Base-by-base conservation (phyloP, 2,797 vertebrate species). In the Petrocephalus sullivani region DNA sequence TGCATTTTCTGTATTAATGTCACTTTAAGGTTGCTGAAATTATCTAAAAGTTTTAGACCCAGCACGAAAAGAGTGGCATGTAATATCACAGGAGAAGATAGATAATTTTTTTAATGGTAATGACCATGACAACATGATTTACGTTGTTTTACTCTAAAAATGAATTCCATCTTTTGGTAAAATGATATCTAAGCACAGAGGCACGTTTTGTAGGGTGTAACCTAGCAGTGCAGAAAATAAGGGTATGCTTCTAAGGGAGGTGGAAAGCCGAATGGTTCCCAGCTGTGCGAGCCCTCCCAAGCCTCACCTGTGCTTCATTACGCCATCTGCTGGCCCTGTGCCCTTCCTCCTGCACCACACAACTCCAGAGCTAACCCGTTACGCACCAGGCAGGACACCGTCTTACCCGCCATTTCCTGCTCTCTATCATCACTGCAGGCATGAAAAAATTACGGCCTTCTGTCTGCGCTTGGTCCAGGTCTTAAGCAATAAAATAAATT, bases 291-390 rank as follows among this genome's bases (percentile, higher is more conserved):
- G 91, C 92, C 94, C 95, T 93, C 93, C 88, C 91, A 93, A 94
- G 92, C 92, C 93, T 90, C 93, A 94, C 94, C 94, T 95, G 94
- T 91, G 93, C 94, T 95, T 95, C 94, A 93, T 96, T 96, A 96
- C 93, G 92, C 92, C 90, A 89, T 88, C 90, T 92, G 92, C 93
- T 94, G 91, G 91, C 90, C 89, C 90, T 93, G 91, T 91, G 89
- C 89, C 41, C 41, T 91, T 90, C 92, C 92, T 92, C 93, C 90
- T 94, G 94, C 93, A 93, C 94, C 91, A 94, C 92, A 89, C 90
- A 92, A 89, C 93, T 93, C 90, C 23, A 21, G 93, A 90, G 93
- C 95, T 91, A 96, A 95, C 94, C 94, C 95, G 95, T 95, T 95
- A 95, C 92, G 95, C 92, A 94, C 92, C 90, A 91, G 93, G 93